Percentiles rank a stretch among this genome's conserved stretches.
phyloP scores from a whole-genome alignment of 2,888 invertebrate species.

The Polyommatus iphigenia region DNA sequence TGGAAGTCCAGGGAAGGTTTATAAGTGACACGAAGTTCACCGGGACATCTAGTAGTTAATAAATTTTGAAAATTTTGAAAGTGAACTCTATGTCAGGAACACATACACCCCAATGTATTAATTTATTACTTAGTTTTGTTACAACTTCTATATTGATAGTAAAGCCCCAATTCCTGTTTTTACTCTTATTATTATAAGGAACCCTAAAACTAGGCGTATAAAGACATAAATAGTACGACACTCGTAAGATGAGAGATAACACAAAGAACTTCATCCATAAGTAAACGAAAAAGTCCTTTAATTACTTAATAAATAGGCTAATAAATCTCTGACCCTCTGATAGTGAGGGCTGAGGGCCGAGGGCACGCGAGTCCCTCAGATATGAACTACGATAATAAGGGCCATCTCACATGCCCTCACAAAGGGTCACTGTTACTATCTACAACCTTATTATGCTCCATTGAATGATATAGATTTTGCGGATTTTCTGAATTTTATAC shows the following conservation, averaged over 20 bases:
- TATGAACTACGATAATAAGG: conserved; percentile 19
- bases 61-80: no score
- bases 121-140: no score
- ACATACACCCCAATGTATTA: no score
- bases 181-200: not conserved
- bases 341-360: not conserved
- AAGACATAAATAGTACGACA: not conserved
- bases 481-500: not conserved
- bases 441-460: conserved; percentile 1
- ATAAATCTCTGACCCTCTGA: conserved; percentile 20
- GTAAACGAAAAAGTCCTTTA: conserved; percentile 21
- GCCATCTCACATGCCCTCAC: conserved; percentile 19
- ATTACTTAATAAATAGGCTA: conserved; percentile 11
- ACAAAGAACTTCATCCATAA: not conserved
- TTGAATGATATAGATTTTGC: not conserved
- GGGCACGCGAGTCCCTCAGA: conserved; percentile 12
- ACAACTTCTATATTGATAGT: no score
- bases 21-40: no score
- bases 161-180: no score
- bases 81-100: no score
- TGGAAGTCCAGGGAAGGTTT: no score
- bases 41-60: no score
- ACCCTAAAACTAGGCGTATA: not conserved
- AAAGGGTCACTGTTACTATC: not conserved
- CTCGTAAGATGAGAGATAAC: conserved; percentile 10